Evolutionary conservation across 2,797 vertebrate species (phyloP).

Genomic region (Clarias platycephalus): DNA sequence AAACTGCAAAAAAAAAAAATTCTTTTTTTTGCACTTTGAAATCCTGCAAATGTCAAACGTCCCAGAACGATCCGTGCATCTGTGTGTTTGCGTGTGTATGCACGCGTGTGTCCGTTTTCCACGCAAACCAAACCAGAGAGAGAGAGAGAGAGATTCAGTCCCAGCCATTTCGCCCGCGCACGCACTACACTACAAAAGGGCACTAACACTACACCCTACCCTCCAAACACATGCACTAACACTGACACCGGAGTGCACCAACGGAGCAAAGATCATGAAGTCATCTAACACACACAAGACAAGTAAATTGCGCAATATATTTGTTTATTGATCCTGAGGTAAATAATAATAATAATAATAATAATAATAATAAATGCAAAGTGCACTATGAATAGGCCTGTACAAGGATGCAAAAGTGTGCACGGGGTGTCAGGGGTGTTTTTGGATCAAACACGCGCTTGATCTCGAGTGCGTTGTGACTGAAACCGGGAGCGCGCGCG

Average conservation of each 20-base stretch:
- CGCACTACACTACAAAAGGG: slow-evolving; percentile 4
- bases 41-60: background rate
- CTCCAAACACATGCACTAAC: background rate
- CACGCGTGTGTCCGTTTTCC: background rate
- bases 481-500: background rate
- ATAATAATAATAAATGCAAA: background rate
- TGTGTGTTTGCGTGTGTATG: background rate
- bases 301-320: background rate
- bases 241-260: background rate
- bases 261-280: background rate
- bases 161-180: slow-evolving; percentile 17
- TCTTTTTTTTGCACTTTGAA: background rate
- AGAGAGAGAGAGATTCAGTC: background rate
- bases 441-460: background rate
- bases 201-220: background rate
- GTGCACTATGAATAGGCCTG: background rate
- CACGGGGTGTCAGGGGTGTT: background rate
- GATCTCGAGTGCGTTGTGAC: background rate
- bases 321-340: background rate
- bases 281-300: background rate
- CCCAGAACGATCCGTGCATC: slow-evolving; percentile 9
- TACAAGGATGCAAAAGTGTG: background rate
- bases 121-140: background rate
- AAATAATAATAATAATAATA: no score
- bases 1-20: background rate